Percentiles rank a stretch among this genome's conserved stretches.
phyloP scores from a whole-genome alignment of 2,888 invertebrate genomes.

The Pocota personata region DNA sequence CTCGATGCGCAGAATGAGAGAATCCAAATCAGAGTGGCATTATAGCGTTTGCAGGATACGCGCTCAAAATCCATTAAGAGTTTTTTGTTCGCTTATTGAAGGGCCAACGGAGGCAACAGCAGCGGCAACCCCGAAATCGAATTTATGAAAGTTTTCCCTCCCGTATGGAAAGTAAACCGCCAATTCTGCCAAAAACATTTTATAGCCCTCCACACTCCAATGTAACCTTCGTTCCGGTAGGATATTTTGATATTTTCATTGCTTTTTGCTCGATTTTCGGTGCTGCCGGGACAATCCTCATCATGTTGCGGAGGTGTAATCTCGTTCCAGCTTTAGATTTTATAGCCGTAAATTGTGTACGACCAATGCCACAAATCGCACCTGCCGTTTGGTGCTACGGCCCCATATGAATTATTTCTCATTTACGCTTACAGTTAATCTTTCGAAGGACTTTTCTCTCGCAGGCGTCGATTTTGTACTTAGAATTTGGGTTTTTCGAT shows the following conservation, averaged over 20 bases:
- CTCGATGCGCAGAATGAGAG: slow-evolving; percentile 3
- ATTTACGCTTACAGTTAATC: slow-evolving; percentile 56
- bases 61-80: slow-evolving; percentile 54
- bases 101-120: not conserved
- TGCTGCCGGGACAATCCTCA: slow-evolving; percentile 1
- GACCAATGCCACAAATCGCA: slow-evolving; percentile 49
- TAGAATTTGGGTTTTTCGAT: slow-evolving; percentile 18
- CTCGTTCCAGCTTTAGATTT: slow-evolving; percentile 18
- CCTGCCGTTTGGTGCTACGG: slow-evolving; percentile 23
- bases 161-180: slow-evolving; percentile 32
- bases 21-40: slow-evolving; percentile 44
- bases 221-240: slow-evolving; percentile 18
- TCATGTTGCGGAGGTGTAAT: slow-evolving; percentile 31
- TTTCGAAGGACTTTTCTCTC: slow-evolving; percentile 38
- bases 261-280: slow-evolving; percentile 9
- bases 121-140: slow-evolving; percentile 27
- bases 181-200: slow-evolving; percentile 41
- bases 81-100: not conserved
- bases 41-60: slow-evolving; percentile 23
- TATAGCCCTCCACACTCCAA: slow-evolving; percentile 12
- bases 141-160: slow-evolving; percentile 54
- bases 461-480: slow-evolving; percentile 28
- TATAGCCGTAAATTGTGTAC: slow-evolving; percentile 19
- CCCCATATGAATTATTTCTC: slow-evolving; percentile 62
- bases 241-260: slow-evolving; percentile 46